Conservation (phyloP, 2,888 invertebrate species). For the Heliconius erato region DNA sequence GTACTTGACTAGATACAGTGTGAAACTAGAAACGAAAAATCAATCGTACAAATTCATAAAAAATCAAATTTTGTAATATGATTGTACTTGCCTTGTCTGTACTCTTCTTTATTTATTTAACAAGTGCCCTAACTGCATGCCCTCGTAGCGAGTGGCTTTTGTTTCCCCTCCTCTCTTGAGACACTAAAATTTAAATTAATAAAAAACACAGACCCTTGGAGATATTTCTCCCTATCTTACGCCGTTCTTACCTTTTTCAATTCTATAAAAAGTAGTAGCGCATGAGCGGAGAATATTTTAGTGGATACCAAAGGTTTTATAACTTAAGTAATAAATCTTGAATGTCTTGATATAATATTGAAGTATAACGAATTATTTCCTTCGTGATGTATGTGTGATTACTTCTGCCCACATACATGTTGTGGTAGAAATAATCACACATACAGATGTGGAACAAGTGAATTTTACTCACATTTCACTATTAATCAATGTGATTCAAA, state of each 20-base stretch:
- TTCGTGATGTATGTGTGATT: not conserved
- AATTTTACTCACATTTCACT: not conserved
- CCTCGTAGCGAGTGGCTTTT: constrained; percentile 28
- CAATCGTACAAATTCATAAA: not conserved
- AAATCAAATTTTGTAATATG: not conserved
- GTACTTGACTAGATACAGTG: no score
- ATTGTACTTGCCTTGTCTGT: constrained; percentile 21
- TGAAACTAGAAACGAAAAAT: not conserved
- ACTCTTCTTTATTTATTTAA: constrained; percentile 43
- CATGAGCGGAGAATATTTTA: constrained; percentile 14
- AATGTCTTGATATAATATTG: not conserved
- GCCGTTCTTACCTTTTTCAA: constrained; percentile 43
- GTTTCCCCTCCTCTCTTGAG: constrained; percentile 44
- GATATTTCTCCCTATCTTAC: constrained; percentile 44
- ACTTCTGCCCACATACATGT: not conserved
- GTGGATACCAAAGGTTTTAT: not conserved
- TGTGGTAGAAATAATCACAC: no score
- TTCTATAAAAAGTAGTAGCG: constrained; percentile 39
- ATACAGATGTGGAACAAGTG: not conserved
- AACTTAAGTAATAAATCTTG: constrained; percentile 10
- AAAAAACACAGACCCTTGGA: constrained; percentile 39
- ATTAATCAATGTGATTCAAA: no score
- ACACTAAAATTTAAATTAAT: constrained; percentile 42
- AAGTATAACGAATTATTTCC: not conserved
- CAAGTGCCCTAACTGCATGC: constrained; percentile 44